Base-by-base conservation (phyloP, 2,888 invertebrate species). In the Chorisops tibialis region DNA sequence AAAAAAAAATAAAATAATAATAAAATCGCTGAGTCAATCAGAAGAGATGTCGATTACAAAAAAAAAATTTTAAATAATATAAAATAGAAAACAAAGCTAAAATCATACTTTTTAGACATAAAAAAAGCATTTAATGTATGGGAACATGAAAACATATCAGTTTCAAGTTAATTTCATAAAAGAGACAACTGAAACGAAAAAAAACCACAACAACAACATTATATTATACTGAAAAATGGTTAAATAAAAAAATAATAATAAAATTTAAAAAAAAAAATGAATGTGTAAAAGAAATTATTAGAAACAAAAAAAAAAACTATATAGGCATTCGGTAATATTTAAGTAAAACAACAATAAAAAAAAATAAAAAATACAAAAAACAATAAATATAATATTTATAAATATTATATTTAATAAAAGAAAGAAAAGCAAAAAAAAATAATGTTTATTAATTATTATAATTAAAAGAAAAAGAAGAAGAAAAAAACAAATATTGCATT, bases 61-160 rank as follows among this genome's bases (percentile, higher is more conserved):
- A 30, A 30, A 7, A 9, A 30, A 30, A 30, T 9, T n/a, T n/a
- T n/a, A n/a, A n/a, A n/a, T n/a, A n/a, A n/a, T n/a, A n/a, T n/a
- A n/a, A n/a, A n/a, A n/a, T n/a, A n/a, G n/a, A n/a, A n/a, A n/a
- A n/a, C n/a, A n/a, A n/a, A 30, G 7, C 9, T 30, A 30, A 30
- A 30, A 30, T 30, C 30, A 30, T 30, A 30, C 30, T 30, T 30
- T 45, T 56, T 56, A 30, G 30, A 56, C 18, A 16, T 56, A 35
- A 43, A 56, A n/a, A 5, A 30, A 39, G 52, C 39, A 54, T 54
- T 35, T 45, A 56, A 56, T 56, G 43, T 56, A 56, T 56, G 56
- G 56, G 56, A 56, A 45, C 56, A 56, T 56, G 45, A 30, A 56
- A 56, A 56, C 56, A 56, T 56, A 56, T 56, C 56, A 56, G 45